Evolutionary conservation across 1,140 invertebrate species (phyloP), one percentile per base, ranked within the genome.

Genomic region (Notospermus geniculatus): DNA sequence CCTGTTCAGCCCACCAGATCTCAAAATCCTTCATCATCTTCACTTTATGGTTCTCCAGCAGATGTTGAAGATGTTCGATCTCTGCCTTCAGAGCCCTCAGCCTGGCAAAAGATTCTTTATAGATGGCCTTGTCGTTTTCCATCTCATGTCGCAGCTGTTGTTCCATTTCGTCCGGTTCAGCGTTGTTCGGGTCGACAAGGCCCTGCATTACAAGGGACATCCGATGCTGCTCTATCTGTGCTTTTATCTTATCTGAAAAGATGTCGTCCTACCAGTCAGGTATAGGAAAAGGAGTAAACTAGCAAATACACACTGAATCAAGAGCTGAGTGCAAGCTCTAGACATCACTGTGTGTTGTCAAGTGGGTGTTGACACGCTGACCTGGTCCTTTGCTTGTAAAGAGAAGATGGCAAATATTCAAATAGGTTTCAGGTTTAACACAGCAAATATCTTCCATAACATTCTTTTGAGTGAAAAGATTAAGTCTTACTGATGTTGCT

Each of bases 1-100:
- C 60, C 65, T 80, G 77, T 43, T 78, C 74, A 13, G 76, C 74
- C 79, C 79, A 82, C 80, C 80, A 82, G 13, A 78, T 60, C 63
- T 82, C 79, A 72, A 82, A 82, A 52, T 81, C 79, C 64, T 82
- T 82, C 74, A 81, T 76, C 32, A 82, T 53, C 60, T 80, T 75
- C 7, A 80, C 76, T 60, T 80, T 80, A 28, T 72, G 67, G 60
- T 76, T 81, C 65, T 82, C 80, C 30, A 82, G 62, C 15, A 80
- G 63, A 65, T 81, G 78, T 63, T 82, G 80, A 45, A 78, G 56
- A 68, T 82, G 80, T 57, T 82, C 80, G 43, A 80, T 82, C 68
- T 80, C 78, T 58, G 73, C 75, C 62, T 82, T 82, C 54, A 82
- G 65, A 43, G 63, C 67, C 30, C 73, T 69, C 27, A 81, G 62